phyloP scores from a whole-genome alignment of 2,888 invertebrate genomes.

The Amphipyra tragopoginis region DNA sequence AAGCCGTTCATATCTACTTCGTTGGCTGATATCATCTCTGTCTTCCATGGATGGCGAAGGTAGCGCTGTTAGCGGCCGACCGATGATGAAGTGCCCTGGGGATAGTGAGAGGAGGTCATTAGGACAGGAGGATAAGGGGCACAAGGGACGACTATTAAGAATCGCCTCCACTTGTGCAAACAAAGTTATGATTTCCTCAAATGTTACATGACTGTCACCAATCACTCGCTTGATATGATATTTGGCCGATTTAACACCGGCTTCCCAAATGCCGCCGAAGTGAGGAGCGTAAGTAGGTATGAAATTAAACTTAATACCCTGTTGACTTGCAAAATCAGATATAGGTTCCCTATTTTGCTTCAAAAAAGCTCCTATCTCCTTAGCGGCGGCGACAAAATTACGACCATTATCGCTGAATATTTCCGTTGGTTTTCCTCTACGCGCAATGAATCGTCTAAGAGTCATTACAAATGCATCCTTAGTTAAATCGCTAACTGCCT shows the following conservation, averaged over 20 bases:
- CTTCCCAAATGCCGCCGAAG: conserved; percentile 5
- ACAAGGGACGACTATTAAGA: conserved; percentile 52
- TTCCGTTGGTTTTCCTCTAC: conserved; percentile 30
- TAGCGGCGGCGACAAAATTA: conserved; percentile 50
- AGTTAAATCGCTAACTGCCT: conserved; percentile 15
- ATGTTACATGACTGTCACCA: background rate
- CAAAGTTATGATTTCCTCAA: conserved; percentile 5
- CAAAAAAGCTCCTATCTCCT: conserved; percentile 6
- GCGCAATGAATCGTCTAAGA: conserved; percentile 13
- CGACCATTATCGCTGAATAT: conserved; percentile 59
- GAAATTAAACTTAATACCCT: background rate
- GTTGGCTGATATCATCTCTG: background rate
- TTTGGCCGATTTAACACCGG: background rate
- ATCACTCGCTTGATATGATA: conserved; percentile 2
- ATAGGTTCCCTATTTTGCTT: background rate
- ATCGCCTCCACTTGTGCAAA: conserved; percentile 24
- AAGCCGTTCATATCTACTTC: conserved; percentile 1
- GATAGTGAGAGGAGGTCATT: conserved; percentile 5
- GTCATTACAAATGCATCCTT: conserved; percentile 23
- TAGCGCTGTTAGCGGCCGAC: conserved; percentile 9
- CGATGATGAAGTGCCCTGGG: background rate
- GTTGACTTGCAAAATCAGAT: conserved; percentile 16
- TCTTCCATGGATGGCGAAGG: conserved; percentile 7
- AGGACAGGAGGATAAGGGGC: conserved; percentile 43
- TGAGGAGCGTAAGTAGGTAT: background rate